These are phyloP conservation scores for Clarias platycephalus DNA, from an alignment of 2,797 vertebrate species.

Conservation along the genomic window DNA sequence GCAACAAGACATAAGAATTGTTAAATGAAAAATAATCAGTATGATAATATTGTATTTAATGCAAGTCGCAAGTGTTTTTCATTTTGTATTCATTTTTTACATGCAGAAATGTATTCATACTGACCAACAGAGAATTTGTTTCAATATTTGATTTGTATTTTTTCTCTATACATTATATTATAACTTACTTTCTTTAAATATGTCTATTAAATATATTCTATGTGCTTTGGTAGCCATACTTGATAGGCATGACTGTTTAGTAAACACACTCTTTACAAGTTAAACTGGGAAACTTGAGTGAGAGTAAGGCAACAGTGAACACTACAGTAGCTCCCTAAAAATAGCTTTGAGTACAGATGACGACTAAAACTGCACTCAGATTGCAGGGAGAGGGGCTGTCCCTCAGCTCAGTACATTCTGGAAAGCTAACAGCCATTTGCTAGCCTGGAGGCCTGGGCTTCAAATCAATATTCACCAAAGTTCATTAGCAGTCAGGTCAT, in stretches of 20 bases:
- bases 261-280: background rate
- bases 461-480: constrained; percentile 64
- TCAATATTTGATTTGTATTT: background rate
- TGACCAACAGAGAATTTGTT: no score
- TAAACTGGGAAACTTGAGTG: constrained; percentile 27
- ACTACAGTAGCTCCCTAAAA: constrained; percentile 27
- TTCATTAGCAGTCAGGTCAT: constrained; percentile 73
- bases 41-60: no score
- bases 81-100: no score
- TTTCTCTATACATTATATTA: background rate
- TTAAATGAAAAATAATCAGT: no score
- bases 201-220: background rate
- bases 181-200: background rate
- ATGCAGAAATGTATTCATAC: no score
- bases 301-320: constrained; percentile 10
- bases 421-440: constrained; percentile 24
- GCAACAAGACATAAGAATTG: no score
- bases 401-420: constrained; percentile 20
- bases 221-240: background rate
- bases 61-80: no score
- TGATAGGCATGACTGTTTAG: background rate
- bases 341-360: background rate
- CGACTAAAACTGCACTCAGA: constrained; percentile 14
- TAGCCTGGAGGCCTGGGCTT: background rate
- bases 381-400: constrained; percentile 18